Percentiles rank a stretch among this genome's conserved stretches.
Conservation (phyloP, 2,888 invertebrate genomes). For the Glyphotaelius pellucidus region DNA sequence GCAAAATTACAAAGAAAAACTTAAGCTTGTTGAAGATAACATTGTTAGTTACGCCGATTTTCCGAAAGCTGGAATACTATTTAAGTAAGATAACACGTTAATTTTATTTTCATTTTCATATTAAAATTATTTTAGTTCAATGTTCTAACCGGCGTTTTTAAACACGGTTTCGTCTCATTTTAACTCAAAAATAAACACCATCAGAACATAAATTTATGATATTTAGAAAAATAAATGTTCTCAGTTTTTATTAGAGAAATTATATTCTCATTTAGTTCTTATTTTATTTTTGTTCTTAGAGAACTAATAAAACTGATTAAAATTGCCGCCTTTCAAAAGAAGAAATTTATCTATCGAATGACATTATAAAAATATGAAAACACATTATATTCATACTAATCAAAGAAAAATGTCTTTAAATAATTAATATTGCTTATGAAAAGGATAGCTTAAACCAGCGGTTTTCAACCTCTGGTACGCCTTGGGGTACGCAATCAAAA, state of each 20-base stretch:
- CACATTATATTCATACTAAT: too few species aligned
- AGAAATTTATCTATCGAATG: too few species aligned
- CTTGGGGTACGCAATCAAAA: too few species aligned
- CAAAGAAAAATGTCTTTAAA: too few species aligned
- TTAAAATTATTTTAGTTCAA: neutral
- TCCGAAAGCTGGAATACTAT: constrained; percentile 90
- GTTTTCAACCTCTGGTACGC: too few species aligned
- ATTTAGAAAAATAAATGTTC: neutral
- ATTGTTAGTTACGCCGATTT: constrained; percentile 87
- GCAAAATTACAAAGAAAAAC: constrained; percentile 71
- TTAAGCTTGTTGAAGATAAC: constrained; percentile 80
- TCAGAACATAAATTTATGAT: neutral
- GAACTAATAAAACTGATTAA: too few species aligned
- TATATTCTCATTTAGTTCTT: too few species aligned
- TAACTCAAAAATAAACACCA: neutral
- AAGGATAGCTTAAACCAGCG: too few species aligned
- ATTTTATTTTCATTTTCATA: constrained; percentile 6
- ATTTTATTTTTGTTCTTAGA: too few species aligned
- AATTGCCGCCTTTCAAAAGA: too few species aligned
- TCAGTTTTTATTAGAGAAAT: neutral
- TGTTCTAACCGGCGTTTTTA: neutral
- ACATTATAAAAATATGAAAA: too few species aligned
- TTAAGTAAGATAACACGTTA: constrained; percentile 82
- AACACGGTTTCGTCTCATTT: neutral
- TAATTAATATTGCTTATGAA: too few species aligned